phyloP scores from a whole-genome alignment of 2,113 vertebrate species.

The Sphyrna mokarran region DNA sequence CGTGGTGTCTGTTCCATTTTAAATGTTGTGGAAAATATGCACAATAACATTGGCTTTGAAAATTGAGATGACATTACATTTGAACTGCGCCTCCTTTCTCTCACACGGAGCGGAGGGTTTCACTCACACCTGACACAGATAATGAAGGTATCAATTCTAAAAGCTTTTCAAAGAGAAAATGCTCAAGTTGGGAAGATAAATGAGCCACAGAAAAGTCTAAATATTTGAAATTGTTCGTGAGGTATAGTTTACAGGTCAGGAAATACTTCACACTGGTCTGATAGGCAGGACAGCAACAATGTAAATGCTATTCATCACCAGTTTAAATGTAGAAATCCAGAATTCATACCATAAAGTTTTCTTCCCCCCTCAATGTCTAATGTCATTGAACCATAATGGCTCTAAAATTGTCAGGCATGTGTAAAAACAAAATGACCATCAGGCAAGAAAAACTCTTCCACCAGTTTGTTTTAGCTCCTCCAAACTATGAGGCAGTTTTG shows the following conservation, averaged over 20 bases:
- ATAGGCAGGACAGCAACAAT: neutral
- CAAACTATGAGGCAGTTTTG: neutral
- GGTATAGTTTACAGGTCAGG: neutral
- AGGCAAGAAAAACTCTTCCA: slow-evolving; percentile 4
- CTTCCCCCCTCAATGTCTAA: neutral
- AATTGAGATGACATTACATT: neutral
- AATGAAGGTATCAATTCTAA: neutral
- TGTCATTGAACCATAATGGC: neutral
- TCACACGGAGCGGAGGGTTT: neutral
- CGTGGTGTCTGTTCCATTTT: neutral
- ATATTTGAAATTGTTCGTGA: slow-evolving; percentile 11
- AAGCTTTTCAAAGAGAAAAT: slow-evolving; percentile 4
- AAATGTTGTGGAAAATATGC: neutral
- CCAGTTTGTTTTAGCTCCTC: neutral
- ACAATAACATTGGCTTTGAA: neutral
- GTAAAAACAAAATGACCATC: neutral
- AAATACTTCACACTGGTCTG: neutral
- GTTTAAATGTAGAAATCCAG: neutral
- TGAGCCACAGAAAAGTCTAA: neutral
- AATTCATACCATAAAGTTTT: neutral
- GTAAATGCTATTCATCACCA: neutral
- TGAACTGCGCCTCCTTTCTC: neutral
- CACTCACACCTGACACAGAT: neutral
- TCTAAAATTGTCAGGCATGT: neutral
- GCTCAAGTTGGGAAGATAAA: neutral